Evolutionary conservation across 2,797 vertebrate genomes (phyloP), one percentile per base, ranked within the genome.

Genomic region (Myripristis jacobus): DNA sequence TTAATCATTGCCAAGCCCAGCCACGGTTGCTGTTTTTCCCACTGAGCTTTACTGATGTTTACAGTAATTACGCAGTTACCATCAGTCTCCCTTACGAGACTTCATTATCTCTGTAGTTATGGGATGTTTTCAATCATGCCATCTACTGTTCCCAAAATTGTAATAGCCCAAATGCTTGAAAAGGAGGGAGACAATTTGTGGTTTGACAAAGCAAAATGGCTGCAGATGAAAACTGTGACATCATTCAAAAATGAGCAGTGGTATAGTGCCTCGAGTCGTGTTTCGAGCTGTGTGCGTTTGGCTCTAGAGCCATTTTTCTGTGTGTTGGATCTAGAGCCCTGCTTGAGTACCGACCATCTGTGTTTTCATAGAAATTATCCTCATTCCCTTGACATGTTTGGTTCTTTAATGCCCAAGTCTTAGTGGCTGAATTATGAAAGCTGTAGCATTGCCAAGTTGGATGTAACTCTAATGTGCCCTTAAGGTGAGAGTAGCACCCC

Each of bases 41-140:
- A 29, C 70, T 54, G 78, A 77, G 78, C 66, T 53, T 78, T 83
- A 87, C 84, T 88, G 87, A 89, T 87, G 86, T 88, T 84, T 84
- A 72, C 70, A 81, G 77, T 90, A 84, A 91, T 87, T 83, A 84
- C 77, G 83, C 77, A n/a, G 38, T 41, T 27, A 31, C 58, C 79
- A 71, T 78, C 70, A 68, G 73, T 70, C 73, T 86, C 73, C 86
- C 85, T 79, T 18, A 72, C n/a, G 88, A 91, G 79, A 83, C 85
- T 82, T 87, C 81, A 89, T 91, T 91, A 87, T 84, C 82, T 86
- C 82, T 77, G 68, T 75, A 70, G 77, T 80, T 85, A 79, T 25
- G 66, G 73, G 38, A 78, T 71, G 65, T 88, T 86, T 83, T 43
- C 75, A 86, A 79, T 46, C 66, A 10, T 72, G 70, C 63, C 75